These are phyloP conservation scores for Deilephila elpenor DNA, from an alignment of 2,888 invertebrate species.

Conservation along the genomic window DNA sequence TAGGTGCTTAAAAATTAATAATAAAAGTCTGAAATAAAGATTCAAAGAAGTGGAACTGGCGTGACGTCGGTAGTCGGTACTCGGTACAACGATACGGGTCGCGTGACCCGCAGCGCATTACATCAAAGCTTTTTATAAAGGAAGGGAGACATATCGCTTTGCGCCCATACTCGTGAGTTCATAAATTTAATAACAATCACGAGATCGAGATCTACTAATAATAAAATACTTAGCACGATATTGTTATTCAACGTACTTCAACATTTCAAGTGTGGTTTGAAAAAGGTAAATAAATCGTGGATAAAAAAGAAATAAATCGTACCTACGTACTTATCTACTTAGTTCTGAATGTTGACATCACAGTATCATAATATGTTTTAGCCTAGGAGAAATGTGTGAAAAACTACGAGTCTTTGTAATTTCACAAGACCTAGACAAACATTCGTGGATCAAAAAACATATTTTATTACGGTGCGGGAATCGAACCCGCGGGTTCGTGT, in stretches of 20 bases:
- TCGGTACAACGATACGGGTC: slow-evolving; percentile 56
- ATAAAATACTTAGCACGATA: not conserved
- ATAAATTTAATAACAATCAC: slow-evolving; percentile 34
- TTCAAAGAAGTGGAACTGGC: slow-evolving; percentile 36
- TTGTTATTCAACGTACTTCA: not conserved
- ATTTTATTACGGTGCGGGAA: too few species aligned
- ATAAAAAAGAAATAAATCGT: too few species aligned
- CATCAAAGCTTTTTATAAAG: slow-evolving; percentile 45
- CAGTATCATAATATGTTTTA: too few species aligned
- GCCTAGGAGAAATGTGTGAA: too few species aligned
- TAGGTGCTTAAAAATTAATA: slow-evolving; percentile 18
- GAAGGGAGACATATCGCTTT: slow-evolving; percentile 41
- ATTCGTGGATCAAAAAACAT: too few species aligned
- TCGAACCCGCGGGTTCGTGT: too few species aligned
- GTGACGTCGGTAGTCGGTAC: slow-evolving; percentile 41
- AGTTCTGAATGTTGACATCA: too few species aligned
- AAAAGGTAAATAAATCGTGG: not conserved
- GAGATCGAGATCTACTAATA: slow-evolving; percentile 7
- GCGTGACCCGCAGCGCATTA: slow-evolving; percentile 61
- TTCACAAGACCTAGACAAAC: too few species aligned
- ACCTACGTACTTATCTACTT: too few species aligned
- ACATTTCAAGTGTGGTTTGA: not conserved
- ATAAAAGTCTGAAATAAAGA: slow-evolving; percentile 37
- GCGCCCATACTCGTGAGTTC: slow-evolving; percentile 33
- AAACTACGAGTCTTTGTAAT: too few species aligned